phyloP scores from a whole-genome alignment of 2,888 invertebrate genomes.

The Plusia festucae region DNA sequence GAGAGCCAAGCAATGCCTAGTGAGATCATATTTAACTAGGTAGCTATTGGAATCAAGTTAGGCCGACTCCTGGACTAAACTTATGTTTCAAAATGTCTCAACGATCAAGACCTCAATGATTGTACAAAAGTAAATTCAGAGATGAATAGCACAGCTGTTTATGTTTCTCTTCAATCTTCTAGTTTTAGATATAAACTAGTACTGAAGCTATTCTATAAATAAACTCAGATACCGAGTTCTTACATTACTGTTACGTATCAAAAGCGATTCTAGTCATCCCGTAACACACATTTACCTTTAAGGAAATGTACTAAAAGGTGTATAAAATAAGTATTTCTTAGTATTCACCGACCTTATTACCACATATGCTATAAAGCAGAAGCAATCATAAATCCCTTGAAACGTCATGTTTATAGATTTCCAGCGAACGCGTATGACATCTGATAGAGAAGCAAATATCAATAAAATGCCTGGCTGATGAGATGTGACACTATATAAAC shows the following conservation, averaged over 20 bases:
- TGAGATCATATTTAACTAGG: too few species aligned
- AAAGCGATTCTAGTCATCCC: background rate
- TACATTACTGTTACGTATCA: background rate
- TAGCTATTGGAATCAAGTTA: too few species aligned
- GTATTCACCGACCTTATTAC: constrained; percentile 48
- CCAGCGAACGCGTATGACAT: constrained; percentile 39
- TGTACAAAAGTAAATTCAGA: background rate
- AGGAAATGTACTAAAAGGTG: constrained; percentile 14
- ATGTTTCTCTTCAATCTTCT: background rate
- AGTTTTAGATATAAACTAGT: background rate
- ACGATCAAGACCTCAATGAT: too few species aligned
- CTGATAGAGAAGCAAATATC: constrained; percentile 51
- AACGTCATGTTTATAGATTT: constrained; percentile 55
- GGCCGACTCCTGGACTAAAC: too few species aligned
- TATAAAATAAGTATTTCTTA: constrained; percentile 51
- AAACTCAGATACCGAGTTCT: background rate
- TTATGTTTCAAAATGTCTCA: too few species aligned
- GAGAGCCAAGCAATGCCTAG: too few species aligned
- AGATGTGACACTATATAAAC: constrained; percentile 70
- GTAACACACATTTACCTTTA: background rate
- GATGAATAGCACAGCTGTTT: background rate
- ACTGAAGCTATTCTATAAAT: background rate
- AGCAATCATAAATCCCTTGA: constrained; percentile 49
- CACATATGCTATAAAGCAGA: constrained; percentile 58
- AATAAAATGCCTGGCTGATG: constrained; percentile 71